Evolutionary conservation across 2,888 invertebrate species (phyloP), one percentile per base, ranked within the genome.

Genomic region (Lasius fuliginosus): DNA sequence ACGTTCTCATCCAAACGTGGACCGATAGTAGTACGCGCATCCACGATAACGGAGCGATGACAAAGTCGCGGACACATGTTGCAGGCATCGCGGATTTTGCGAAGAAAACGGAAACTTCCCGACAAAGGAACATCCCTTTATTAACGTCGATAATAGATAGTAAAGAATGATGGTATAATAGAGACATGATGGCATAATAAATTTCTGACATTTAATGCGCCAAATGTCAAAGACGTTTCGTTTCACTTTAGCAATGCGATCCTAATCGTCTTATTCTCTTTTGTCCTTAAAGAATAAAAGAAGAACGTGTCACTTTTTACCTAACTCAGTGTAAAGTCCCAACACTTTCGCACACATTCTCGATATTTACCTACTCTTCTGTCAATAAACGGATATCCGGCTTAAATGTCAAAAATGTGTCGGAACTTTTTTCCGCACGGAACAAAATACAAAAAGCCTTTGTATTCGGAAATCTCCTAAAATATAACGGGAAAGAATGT

Each of bases 11-110:
- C 36, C 36, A 46, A 81, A 73, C 36, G 33, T 56, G 46, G 73
- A 23, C 6, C 60, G 79, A 81, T 79, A 79, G 12, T 12, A 60
- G 60, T 46, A 81, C n/a, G 73, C 36, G 65, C 65, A 53, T 12
- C 18, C 76, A 53, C 60, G 79, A 81, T 81, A 81, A 73, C 49
- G 42, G n/a, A 42, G 36, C 27, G 60, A 81, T 62, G 79, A 81
- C 79, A 81, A 62, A 73, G 79, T 46, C 33, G 30, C 69, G 23
- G 23, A 8, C 27, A 15, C 8, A 33, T 36, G 27, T 23, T 42
- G 6, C 8, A 23, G 2, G 15, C 4, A 33, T 27, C 65, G 42
- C 12, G 30, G 58, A 36, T 53, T 65, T n/a, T 30, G 49, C 6
- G n/a, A 67, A 23, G 42, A n/a, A 46, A 68, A 53, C 9, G 4